A percentile compares a stretch with the other conserved stretches of the same genome.
These are phyloP conservation scores for Pseudonaja textilis DNA, from an alignment of 2,113 vertebrate species.

Conservation along the genomic window DNA sequence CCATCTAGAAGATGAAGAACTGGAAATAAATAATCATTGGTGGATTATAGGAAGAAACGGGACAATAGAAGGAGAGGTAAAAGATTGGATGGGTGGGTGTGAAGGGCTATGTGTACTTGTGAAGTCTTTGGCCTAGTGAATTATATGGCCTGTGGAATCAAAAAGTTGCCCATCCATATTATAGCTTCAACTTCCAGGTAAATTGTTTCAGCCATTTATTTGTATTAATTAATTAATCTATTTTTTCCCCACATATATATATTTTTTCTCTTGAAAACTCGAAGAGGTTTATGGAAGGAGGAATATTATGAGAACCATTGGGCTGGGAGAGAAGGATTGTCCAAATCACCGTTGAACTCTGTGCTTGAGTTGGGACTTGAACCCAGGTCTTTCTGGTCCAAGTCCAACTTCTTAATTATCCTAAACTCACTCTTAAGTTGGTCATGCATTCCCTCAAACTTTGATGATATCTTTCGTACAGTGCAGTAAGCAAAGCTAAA, in stretches of 20 bases:
- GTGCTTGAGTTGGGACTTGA: not conserved
- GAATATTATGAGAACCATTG: not conserved
- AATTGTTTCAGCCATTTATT: not conserved
- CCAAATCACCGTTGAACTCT: not conserved
- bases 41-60: not conserved
- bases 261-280: not conserved
- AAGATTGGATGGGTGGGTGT: not conserved
- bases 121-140: not conserved
- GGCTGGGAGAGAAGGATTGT: not conserved
- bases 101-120: not conserved
- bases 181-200: not conserved
- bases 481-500: not conserved
- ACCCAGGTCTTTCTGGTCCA: not conserved
- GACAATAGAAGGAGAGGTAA: not conserved
- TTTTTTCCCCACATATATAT: not conserved
- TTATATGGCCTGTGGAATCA: not conserved
- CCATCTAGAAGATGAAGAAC: not conserved
- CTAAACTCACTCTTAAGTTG: not conserved
- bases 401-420: not conserved
- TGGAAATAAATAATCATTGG: not conserved
- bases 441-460: not conserved
- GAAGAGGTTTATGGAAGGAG: not conserved
- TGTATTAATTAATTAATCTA: not conserved
- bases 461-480: not conserved
- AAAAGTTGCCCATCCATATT: not conserved